Base-by-base conservation (phyloP, 2,888 invertebrate species). In the Andrena dorsata region DNA sequence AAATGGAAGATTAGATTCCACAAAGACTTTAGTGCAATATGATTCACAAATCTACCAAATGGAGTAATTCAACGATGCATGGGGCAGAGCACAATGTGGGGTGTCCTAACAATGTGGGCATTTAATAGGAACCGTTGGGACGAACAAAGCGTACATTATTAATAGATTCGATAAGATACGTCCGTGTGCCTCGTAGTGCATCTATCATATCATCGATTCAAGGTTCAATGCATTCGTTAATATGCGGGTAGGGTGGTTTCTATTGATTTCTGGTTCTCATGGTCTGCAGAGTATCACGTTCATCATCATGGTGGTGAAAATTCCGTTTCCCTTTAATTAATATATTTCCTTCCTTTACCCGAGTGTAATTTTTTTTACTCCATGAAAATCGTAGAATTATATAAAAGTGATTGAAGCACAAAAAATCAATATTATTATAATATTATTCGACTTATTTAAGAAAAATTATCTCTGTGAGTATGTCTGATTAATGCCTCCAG, bases 81-180 rank as follows among this genome's bases (percentile, higher is more conserved):
- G 41, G 41, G 41, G 41, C 5, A 41, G 16, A 35, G 16, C 47
- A 20, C 30, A 16, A 32, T 41, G n/a, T 41, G 32, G 26, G 23
- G 35, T 23, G 35, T 26, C 3, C 26, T 41, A 35, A 28, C 23
- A 10, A 41, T 58, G 35, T 41, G 69, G 56, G 56, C 56, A 20
- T 47, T 41, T 58, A 70, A 58, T 41, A 1, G 47, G 35, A 58
- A 58, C 47, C 26, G 69, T 70, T 58, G 41, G 28, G 58, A 41
- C 28, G 35, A 10, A 41, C 26, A 56, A 56, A 56, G 35, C 66
- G 66, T 32, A 28, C 13, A 58, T 70, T 58, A 70, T 58, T 58
- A 58, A 70, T 70, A 58, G 58, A 58, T 70, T 7, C 58, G 58
- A 70, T 66, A 66, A 73, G 53, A 65, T 65, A 65, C 53, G 49